Percentiles rank a stretch among this genome's conserved stretches.
phyloP scores from a whole-genome alignment of 1,140 invertebrate genomes.

The Euura lappo region DNA sequence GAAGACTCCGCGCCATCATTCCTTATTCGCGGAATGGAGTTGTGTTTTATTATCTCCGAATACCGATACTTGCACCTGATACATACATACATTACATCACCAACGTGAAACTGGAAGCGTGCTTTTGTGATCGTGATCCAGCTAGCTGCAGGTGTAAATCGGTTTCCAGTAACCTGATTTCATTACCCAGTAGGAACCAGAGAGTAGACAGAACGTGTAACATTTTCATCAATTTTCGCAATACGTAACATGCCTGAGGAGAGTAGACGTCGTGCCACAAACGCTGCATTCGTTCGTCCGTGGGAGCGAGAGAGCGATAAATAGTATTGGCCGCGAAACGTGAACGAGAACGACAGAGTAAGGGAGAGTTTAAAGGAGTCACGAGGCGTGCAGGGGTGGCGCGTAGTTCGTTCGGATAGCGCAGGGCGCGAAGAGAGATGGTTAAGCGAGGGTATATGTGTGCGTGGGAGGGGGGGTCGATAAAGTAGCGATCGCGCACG shows the following conservation, averaged over 20 bases:
- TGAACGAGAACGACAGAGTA: background rate
- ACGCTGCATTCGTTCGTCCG: conserved; percentile 3
- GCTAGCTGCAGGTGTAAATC: too few species aligned
- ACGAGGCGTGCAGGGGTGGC: conserved; percentile 10
- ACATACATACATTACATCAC: too few species aligned
- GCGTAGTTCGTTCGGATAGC: background rate
- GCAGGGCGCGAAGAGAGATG: conserved; percentile 18
- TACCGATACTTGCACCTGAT: too few species aligned
- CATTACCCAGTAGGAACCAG: background rate
- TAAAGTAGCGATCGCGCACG: conserved; percentile 61
- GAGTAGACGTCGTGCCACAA: conserved; percentile 16
- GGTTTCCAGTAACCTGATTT: too few species aligned
- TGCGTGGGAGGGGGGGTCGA: conserved; percentile 44
- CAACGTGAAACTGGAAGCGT: too few species aligned
- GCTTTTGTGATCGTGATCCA: too few species aligned
- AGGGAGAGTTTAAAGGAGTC: conserved; percentile 15
- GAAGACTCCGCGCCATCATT: too few species aligned
- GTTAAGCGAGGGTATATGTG: conserved; percentile 29
- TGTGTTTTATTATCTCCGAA: too few species aligned
- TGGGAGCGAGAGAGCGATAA: conserved; percentile 4
- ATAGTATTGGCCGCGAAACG: too few species aligned
- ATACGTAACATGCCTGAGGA: conserved; percentile 26
- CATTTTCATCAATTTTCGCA: conserved; percentile 26
- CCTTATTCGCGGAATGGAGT: too few species aligned
- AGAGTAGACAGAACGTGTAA: background rate